These are phyloP conservation scores for Stenodema calcarata DNA, from an alignment of 2,888 invertebrate genomes.

Conservation along the genomic window DNA sequence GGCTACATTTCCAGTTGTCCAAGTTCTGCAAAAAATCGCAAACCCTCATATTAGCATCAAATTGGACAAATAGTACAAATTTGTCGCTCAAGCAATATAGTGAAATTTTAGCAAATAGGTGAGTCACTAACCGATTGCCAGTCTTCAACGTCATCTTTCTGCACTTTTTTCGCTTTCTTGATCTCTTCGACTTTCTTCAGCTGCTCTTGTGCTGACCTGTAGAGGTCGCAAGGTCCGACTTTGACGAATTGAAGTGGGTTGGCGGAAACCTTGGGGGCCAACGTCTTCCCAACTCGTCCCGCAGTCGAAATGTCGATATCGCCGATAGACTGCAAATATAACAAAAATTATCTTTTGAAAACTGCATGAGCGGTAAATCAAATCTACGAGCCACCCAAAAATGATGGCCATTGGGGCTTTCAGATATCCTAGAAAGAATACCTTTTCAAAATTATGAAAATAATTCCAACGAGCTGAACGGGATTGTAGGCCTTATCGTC, in stretches of 20 bases:
- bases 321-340: conserved; percentile 20
- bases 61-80: too few species aligned
- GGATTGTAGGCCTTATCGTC: too few species aligned
- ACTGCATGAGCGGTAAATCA: too few species aligned
- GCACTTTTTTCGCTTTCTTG: conserved; percentile 79
- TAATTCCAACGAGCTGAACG: too few species aligned
- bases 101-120: neutral
- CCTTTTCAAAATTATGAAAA: too few species aligned
- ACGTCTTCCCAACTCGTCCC: conserved; percentile 71
- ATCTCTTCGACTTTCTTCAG: conserved; percentile 84
- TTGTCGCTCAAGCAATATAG: neutral
- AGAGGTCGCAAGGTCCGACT: conserved; percentile 86
- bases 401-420: too few species aligned
- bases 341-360: neutral
- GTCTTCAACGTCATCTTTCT: conserved; percentile 84
- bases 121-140: conserved; percentile 82
- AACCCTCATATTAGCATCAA: too few species aligned
- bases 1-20: conserved; percentile 92
- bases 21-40: conserved; percentile 71
- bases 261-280: conserved; percentile 81
- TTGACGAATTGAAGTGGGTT: conserved; percentile 90
- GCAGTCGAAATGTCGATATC: conserved; percentile 41
- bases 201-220: conserved; percentile 84
- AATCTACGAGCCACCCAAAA: too few species aligned
- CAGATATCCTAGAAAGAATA: too few species aligned